Base-by-base conservation (phyloP, 30 jellyfish, hydroid and myxozoan species). In the Aurelia coerulea region DNA sequence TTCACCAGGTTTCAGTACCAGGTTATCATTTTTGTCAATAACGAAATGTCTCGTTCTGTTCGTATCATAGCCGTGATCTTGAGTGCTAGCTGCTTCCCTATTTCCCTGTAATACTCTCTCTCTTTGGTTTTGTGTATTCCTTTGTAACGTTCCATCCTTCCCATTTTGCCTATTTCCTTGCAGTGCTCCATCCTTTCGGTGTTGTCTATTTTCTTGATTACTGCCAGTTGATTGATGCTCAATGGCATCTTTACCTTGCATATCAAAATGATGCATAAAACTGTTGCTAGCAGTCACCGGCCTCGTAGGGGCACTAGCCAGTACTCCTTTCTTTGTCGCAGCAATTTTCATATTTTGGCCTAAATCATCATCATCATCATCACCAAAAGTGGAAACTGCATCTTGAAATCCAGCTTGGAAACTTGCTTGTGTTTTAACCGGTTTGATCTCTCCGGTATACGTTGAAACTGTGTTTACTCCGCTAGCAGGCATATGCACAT, bases 1-100 rank as follows among this genome's bases (percentile, higher is more conserved):
- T 50, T 84, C 93, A 14, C 93, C 93, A 3, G 93, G 93, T n/a
- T 67, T 37, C 35, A 84, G 16, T 35, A 84, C 88, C 66, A 84
- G 69, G n/a, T 84, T 84, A 33, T 74, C 6, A 70, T 63, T 60
- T 31, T 68, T 73, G 78, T 84, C 93, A 14, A 84, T 84, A 37
- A 84, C 83, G 71, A 84, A 84, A 51, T 84, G 93, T 16, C 93
- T 79, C 12, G 93, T 62, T 29, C 93, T 52, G 72, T 78, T 84
- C 1, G 93, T 37, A 41, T 84, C 93, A 52, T 74, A 73, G 35
- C 52, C 29, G 5, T 62, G 46, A 33, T 70, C 78, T 17, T 69
- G 53, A 4, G 16, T 50, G 17, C 56, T 51, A 8, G 66, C 17
- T 18, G 9, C 60, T 14, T 31, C 62, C 14, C 50, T 59, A 46